Base-by-base conservation (phyloP, 2,113 vertebrate species). In the Daboia siamensis region DNA sequence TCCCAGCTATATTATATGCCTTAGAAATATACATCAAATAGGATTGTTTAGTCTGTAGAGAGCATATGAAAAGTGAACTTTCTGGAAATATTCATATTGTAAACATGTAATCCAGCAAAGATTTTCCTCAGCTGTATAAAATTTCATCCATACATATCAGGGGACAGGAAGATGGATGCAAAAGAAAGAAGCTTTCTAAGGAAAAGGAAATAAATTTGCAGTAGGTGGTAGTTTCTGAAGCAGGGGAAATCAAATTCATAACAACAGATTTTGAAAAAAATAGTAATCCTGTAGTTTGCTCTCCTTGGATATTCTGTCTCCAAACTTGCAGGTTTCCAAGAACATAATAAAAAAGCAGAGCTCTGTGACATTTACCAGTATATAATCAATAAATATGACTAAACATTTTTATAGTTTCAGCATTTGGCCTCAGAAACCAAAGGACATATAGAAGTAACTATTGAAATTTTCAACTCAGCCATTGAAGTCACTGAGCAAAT, bases 311-410 rank as follows among this genome's bases (percentile, higher is more conserved):
- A 0, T 54, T 26, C 46, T 52, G 29, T 23, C 15, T 90, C 52
- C 51, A 51, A 24, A 33, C 48, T 7, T 44, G 12, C 90, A 9
- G 3, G 57, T 39, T 93, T 91, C 21, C 48, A 94, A 96, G 85
- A 92, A 48, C 52, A 24, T 69, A 69, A 69, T 90, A 59, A 54
- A 95, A 95, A 86, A 95, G 94, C 94, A 95, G 92, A 90, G 86
- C 92, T 55, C 93, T 46, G 33, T 84, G 91, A 15, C 29, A 48
- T 54, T 93, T 74, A 80, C 33, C 74, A 80, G 74, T 44, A 80
- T 7, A 44, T 80, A 80, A 80, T 80, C 74, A 33, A 44, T 80
- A 44, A 80, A 80, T 44, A 39, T 39, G 33, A 44, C 74, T 80
- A 80, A 44, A 80, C 74, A 21, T 80, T 21, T 80, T 80, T 44